Evolutionary conservation across 2,113 vertebrate genomes (phyloP), one percentile per base, ranked within the genome.

Genomic region (Tragulus kanchil): DNA sequence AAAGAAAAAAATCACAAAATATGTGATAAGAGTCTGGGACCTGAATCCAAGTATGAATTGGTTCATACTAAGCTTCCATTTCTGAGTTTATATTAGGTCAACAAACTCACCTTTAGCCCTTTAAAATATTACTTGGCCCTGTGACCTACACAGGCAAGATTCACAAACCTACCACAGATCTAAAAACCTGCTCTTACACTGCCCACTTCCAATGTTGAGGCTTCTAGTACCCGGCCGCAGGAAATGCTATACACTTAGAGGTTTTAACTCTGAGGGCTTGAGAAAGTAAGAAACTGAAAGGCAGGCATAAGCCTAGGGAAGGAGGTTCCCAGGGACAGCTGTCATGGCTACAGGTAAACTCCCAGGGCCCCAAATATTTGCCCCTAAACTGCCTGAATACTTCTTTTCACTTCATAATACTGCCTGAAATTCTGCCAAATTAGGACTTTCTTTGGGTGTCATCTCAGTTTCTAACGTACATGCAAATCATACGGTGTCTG

Each of bases 391-490:
- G 83, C 50, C 17, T 3, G 17, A 69, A 5, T 81, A 71, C 48
- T 81, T 71, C 36, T 36, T 93, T 94, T 88, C 21, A 69, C 25
- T 94, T 73, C 23, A 36, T 21, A 90, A 67, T 25, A 50, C 15
- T 85, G 8, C 73, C 42, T 28, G 59, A 58, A 96, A 75, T 82
- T n/a, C 50, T 89, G 31, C 64, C 73, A 78, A 89, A 89, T 36
- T 58, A 48, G 31, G 23, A 78, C 42, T 97, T 90, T 31, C 69
- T 86, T 45, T 89, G 79, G 17, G n/a, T 36, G 31, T 78, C 69
- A 6, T 83, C 64, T 90, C 77, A 82, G 45, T 59, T 82, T 87
- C 87, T 84, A 94, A 67, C 26, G 28, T 58, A n/a, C 23, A 26
- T 19, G 64, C 48, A 90, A 62, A 87, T 71, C 61, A 96, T 26